Conservation (phyloP, 2,113 vertebrate genomes). For the Mustelus asterias region DNA sequence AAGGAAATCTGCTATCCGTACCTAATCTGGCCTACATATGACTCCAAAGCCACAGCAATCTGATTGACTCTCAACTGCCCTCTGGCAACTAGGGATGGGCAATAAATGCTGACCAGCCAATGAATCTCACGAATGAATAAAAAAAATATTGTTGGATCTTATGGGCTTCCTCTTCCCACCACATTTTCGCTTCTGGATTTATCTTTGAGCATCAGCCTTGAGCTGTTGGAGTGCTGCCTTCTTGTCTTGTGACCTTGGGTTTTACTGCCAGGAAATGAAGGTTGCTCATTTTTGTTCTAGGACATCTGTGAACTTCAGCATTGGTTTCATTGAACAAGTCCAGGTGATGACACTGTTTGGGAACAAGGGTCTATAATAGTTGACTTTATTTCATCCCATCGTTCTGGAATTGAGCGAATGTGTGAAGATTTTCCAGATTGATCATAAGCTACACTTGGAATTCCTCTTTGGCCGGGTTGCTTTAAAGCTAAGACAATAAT, state of each 20-base stretch:
- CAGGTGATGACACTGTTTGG: neutral
- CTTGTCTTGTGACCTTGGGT: neutral
- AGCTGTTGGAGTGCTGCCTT: neutral
- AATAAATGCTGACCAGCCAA: too few relatives aligned
- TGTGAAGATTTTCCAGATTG: neutral
- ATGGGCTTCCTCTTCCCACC: neutral
- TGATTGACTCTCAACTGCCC: too few relatives aligned
- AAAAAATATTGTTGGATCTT: neutral
- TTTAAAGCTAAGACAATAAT: neutral
- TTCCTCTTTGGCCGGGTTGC: neutral
- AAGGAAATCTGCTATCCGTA: too few relatives aligned
- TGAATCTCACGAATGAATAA: too few relatives aligned
- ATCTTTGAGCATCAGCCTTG: neutral
- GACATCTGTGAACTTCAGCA: neutral
- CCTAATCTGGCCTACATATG: too few relatives aligned
- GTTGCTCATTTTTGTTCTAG: neutral
- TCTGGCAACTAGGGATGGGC: too few relatives aligned
- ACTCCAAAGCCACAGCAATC: too few relatives aligned
- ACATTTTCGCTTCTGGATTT: neutral
- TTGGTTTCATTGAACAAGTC: neutral
- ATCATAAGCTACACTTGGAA: neutral
- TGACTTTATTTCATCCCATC: neutral
- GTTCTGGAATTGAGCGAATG: neutral
- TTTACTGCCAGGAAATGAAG: neutral
- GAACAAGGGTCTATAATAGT: too few relatives aligned